Evolutionary conservation across 2,113 vertebrate genomes (phyloP), one percentile per base, ranked within the genome.

Genomic region (Micronycteris hirsuta): DNA sequence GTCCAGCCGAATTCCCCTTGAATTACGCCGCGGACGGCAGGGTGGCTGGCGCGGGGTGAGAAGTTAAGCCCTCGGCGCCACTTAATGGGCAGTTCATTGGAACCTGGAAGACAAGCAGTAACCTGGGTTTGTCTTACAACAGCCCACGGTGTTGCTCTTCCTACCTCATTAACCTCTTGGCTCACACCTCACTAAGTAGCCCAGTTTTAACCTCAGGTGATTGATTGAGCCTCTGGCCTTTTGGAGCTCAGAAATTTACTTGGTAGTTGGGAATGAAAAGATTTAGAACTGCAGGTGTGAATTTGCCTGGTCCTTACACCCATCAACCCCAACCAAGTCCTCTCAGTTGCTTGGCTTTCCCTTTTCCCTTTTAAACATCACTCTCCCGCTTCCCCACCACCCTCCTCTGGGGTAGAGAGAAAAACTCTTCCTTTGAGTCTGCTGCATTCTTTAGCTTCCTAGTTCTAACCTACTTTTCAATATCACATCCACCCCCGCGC

Each of bases 151-250:
- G 61, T 84, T 70, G 71, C 45, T n/a, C 63, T 86, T 87, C 65
- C 67, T 87, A 47, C 52, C 56, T 85, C 71, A 15, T 95, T 91
- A 82, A 85, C 76, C 92, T 95, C 80, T 56, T 41, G 92, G 74
- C 71, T 93, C 61, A 31, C 24, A 19, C 49, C 61, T 90, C 76
- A 56, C 9, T 5, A 61, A 68, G n/a, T 12, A 4, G 94, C 82
- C 49, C 45, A 28, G 0, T 84, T 83, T 87, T 81, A 93, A 84
- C 47, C 83, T 89, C 86, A 71, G 83, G 28, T 58, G 86, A 65
- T 52, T 58, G 70, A 77, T 52, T 58, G 70, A 77, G 36, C 71
- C 67, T 84, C 68, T 52, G 36, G 67, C 76, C 82, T 43, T 52
- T 68, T 74, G 54, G 87, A 65, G 38, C 54, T 86, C 38, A 41